Base-by-base conservation (phyloP, 2,888 invertebrate genomes). In the Yponomeuta cagnagella region DNA sequence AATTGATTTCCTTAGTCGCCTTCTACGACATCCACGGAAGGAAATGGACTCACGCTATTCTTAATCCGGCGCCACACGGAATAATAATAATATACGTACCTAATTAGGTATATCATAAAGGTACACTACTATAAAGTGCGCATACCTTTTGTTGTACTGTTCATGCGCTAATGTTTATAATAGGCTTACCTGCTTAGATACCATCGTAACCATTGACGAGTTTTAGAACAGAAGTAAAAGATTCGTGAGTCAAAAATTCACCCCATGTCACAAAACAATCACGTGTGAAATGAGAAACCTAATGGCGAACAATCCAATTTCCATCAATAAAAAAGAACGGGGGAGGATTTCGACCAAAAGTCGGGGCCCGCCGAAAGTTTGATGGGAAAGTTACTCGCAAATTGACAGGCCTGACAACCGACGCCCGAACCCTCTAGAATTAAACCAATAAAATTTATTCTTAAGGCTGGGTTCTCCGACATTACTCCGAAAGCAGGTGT, bases 311-410 rank as follows among this genome's bases (percentile, higher is more conserved):
- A 64, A 23, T 31, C 31, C 0, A 64, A n/a, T 64, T 64, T 30
- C 77, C 76, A 74, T 75, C 76, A 82, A 80, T 79, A 82, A 79
- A 83, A 86, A 85, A 58, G 52, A 58, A 82, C 79, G 78, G 74
- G 75, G 80, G 89, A 85, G 84, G 87, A 88, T 85, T 82, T 82
- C 80, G 76, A 77, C 52, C 80, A 84, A 85, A 86, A 88, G 82
- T 85, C 83, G 76, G 79, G 81, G n/a, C 79, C 52, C 80, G 77
- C 76, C 79, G 73, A 83, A 89, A 90, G 88, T 89, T 90, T 89
- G 91, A 91, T 90, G 86, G 86, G 83, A 90, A 91, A 90, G 90
- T 91, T 91, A 81, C 78, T 79, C 82, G 81, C 82, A 87, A 88
- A 90, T 89, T 90, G 92, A 88, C 90, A 87, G 88, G 82, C 52